Evolutionary conservation across 2,113 vertebrate species (phyloP).

Genomic region (Barbus barbus): DNA sequence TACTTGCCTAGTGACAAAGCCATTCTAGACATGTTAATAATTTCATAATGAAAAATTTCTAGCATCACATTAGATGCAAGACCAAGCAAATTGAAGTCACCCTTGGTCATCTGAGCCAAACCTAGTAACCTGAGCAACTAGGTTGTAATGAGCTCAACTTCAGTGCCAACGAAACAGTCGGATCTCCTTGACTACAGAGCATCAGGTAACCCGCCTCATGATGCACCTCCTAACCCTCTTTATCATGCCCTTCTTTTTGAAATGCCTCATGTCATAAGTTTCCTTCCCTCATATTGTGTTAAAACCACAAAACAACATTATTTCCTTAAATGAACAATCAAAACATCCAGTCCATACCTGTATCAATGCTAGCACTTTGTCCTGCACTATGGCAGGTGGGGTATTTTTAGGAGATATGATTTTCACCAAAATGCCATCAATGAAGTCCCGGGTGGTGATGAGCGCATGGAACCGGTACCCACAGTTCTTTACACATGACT

Average conservation of each 20-base stretch:
- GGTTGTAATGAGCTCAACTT: conserved; percentile 45
- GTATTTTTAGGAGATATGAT: conserved; percentile 97
- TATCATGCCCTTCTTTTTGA: not conserved
- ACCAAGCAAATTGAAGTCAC: conserved; percentile 24
- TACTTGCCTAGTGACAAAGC: not conserved
- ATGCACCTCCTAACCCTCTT: conserved; percentile 12
- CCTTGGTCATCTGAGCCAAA: conserved; percentile 57
- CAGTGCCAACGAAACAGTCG: conserved; percentile 37
- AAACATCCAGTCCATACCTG: conserved; percentile 79
- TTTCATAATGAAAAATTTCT: not conserved
- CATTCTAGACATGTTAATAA: not conserved
- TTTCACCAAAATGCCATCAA: conserved; percentile 94
- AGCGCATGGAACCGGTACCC: conserved; percentile 95
- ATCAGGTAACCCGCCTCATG: conserved; percentile 47
- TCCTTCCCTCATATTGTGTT: not conserved
- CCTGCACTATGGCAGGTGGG: conserved; percentile 95
- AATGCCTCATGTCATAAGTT: conserved; percentile 10
- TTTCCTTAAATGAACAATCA: not conserved
- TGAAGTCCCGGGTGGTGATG: conserved; percentile 93
- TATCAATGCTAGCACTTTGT: conserved; percentile 95
- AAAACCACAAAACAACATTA: not conserved
- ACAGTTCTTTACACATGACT: conserved; percentile 99
- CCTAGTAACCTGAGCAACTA: conserved; percentile 69
- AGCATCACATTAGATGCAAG: conserved; percentile 1
- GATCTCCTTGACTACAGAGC: conserved; percentile 50